Conservation (phyloP, 2,888 invertebrate genomes). For the Pterostichus madidus region DNA sequence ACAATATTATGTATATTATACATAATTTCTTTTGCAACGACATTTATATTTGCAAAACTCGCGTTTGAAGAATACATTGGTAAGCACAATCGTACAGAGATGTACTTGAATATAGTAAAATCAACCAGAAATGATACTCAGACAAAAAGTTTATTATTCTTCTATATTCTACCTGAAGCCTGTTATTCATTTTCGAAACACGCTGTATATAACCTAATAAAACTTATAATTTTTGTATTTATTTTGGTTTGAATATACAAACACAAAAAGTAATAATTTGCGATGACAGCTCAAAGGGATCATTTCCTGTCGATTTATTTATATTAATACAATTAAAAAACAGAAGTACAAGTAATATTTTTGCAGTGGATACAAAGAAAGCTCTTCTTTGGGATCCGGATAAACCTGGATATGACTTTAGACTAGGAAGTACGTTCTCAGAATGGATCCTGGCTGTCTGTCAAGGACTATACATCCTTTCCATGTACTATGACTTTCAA, state of each 20-base stretch:
- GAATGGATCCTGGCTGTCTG: constrained; percentile 50
- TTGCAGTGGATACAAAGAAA: background rate
- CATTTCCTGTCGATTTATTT: no score
- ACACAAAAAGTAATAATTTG: no score
- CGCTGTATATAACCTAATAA: no score
- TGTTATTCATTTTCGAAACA: no score
- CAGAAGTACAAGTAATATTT: background rate
- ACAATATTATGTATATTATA: constrained; percentile 41
- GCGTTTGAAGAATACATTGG: constrained; percentile 48
- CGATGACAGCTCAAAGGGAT: no score
- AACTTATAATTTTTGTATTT: no score
- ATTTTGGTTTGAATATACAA: no score
- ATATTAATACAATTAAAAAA: no score
- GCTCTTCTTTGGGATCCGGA: constrained; percentile 42
- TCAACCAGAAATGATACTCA: background rate
- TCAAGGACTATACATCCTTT: constrained; percentile 49
- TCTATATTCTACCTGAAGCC: no score
- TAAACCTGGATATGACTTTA: constrained; percentile 36
- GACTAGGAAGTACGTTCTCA: constrained; percentile 54
- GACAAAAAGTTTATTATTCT: no score
- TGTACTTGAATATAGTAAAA: no score
- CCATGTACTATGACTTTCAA: constrained; percentile 39
- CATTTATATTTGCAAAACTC: constrained; percentile 45
- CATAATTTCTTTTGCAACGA: constrained; percentile 50
- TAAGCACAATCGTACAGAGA: constrained; percentile 30